Percentiles rank a stretch among this genome's conserved stretches.
phyloP scores from a whole-genome alignment of 2,797 vertebrate genomes.

The Sebastolobus alascanus region DNA sequence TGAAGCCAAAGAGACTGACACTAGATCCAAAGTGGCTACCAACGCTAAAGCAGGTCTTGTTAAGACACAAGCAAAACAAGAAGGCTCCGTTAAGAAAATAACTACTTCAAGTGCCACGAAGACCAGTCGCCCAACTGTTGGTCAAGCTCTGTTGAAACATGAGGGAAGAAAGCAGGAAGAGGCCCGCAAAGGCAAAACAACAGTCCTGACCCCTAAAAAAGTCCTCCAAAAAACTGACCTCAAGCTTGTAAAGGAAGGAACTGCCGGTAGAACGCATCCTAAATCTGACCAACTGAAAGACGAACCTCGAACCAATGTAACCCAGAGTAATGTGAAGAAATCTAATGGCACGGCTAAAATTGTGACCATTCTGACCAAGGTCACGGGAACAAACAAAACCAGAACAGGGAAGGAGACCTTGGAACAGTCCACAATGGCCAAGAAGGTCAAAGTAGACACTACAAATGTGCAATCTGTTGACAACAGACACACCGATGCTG shows the following conservation, averaged over 20 bases:
- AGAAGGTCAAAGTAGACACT: slow-evolving; percentile 59
- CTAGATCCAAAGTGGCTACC: slow-evolving; percentile 57
- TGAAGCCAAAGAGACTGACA: slow-evolving; percentile 57
- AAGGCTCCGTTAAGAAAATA: slow-evolving; percentile 55
- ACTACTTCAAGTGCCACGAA: slow-evolving; percentile 41
- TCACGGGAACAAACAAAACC: slow-evolving; percentile 62
- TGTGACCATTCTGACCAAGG: slow-evolving; percentile 54
- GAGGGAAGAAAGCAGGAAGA: slow-evolving; percentile 68
- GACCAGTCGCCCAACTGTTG: slow-evolving; percentile 54
- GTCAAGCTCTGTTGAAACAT: slow-evolving; percentile 67
- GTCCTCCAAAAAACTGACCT: slow-evolving; percentile 43
- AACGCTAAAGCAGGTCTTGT: slow-evolving; percentile 42
- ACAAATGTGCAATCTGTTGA: slow-evolving; percentile 40
- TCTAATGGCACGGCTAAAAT: slow-evolving; percentile 63
- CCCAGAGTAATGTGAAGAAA: slow-evolving; percentile 63
- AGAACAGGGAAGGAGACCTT: slow-evolving; percentile 56
- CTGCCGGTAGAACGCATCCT: slow-evolving; percentile 35
- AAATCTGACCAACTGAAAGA: slow-evolving; percentile 77
- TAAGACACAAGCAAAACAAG: slow-evolving; percentile 62
- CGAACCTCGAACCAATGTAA: slow-evolving; percentile 74
- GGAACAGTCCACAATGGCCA: slow-evolving; percentile 60
- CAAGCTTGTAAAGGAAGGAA: slow-evolving; percentile 63
- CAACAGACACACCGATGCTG: slow-evolving; percentile 46
- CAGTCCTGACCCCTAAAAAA: slow-evolving; percentile 51
- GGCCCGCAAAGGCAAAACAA: slow-evolving; percentile 68